Base-by-base conservation (phyloP, 2,888 invertebrate genomes). In the Metacarcinus magister region DNA sequence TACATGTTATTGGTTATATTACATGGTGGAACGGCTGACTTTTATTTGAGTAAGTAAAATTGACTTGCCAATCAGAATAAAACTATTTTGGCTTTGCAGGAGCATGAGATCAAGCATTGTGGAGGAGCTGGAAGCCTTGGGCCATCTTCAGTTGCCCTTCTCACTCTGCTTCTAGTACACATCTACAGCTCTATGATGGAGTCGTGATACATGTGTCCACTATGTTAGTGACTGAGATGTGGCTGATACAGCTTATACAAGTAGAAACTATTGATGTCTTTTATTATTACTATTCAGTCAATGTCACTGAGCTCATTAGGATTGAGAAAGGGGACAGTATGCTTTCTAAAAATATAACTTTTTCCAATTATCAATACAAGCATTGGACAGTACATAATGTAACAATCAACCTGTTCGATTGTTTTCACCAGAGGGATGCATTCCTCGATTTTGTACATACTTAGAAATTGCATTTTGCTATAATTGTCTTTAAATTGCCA, bases 31-130 rank as follows among this genome's bases (percentile, higher is more conserved):
- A 23, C 23, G 4, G 2, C n/a, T 46, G 46, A 48, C 48, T 46
- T 46, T 19, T 16, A 48, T 4, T 48, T 39, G 32, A 28, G 48
- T 28, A 48, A 92, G 48, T 67, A 19, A 67, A 67, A 67, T 67
- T 32, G n/a, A 23, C 10, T 48, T 46, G 46, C n/a, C 23, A 39
- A 67, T 43, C 32, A 90, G 44, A 44, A 90, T 90, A 23, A 90
- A 46, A 44, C 44, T 19, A 43, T 46, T 39, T 16, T 60, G 32
- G 39, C 23, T 93, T 60, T 95, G 7, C 96, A 96, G 96, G 96
- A 96, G 48, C 87, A 92, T 28, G 95, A 96, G 32, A 96, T 96
- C 44, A 89, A 95, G 96, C 94, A 90, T 95, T 96, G 96, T 67
- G 96, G 96, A 89, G 96, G 96, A 67, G 96, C 96, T 39, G 96